Base-by-base conservation (phyloP, 2,113 vertebrate genomes). In the Anser brachyrhynchus region DNA sequence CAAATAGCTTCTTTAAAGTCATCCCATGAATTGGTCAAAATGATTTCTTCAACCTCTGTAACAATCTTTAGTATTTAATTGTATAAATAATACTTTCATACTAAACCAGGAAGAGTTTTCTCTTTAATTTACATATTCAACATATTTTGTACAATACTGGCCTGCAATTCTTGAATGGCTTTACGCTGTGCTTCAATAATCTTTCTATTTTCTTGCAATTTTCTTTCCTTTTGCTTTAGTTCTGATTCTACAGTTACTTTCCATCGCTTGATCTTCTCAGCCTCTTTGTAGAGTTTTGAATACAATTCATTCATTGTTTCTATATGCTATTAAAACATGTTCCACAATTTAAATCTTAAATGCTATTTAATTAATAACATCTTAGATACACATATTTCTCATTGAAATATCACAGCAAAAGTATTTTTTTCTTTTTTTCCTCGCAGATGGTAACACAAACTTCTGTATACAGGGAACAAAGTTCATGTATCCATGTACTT, bases 111-210 rank as follows among this genome's bases (percentile, higher is more conserved):
- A 87, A 58, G 13, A 64, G 46, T 21, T 66, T 71, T 44, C 16
- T 69, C 14, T 84, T 41, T 31, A 58, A 39, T 94, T 55, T n/a
- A 77, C 55, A 71, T 19, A 59, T 83, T 78, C 82, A 91, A 25
- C 86, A n/a, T 52, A 22, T 37, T 43, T 54, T 89, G 69, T n/a
- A 69, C 19, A 80, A 90, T 49, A 93, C 97, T 97, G 95, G 98
- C 99, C 98, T 99, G 99, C 93, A 99, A 83, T 43, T 99, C 99
- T 54, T 99, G 98, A 98, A 99, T 99, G 79, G 98, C 97, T 98
- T 99, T 99, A 87, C 98, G 98, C 62, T 99, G 99, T 61, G 97
- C 98, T 98, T 99, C 99, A 95, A 99, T 98, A 76, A 98, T 98
- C 97, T 98, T 99, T 94, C 96, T 99, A 35, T 98, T 98, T 95